A percentile compares a stretch with the other conserved stretches of the same genome.
Conservation (phyloP, 2,113 vertebrate species). For the Acrocephalus kingi region DNA sequence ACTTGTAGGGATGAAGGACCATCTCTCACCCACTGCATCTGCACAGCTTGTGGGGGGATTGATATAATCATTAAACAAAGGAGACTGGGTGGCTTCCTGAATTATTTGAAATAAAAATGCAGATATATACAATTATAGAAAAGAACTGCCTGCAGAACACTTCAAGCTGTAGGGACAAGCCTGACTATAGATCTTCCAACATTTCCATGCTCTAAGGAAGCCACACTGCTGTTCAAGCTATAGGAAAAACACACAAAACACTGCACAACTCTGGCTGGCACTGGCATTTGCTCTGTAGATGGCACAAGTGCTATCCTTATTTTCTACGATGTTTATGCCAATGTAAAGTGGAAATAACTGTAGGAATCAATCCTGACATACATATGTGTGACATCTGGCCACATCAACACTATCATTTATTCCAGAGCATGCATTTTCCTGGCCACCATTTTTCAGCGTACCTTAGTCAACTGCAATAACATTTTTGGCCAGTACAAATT, state of each 20-base stretch:
- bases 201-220: not conserved
- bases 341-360: not conserved
- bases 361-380: not conserved
- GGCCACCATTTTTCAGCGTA: not conserved
- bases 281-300: not conserved
- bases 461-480: not conserved
- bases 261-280: not conserved
- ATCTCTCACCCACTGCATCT: not conserved
- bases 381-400: not conserved
- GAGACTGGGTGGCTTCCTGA: not conserved
- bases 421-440: conserved; percentile 12
- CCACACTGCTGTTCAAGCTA: not conserved
- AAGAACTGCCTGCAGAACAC: not conserved
- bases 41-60: not conserved
- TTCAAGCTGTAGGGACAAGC: not conserved
- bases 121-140: not conserved
- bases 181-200: not conserved
- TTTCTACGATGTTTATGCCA: not conserved
- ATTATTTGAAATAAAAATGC: not conserved
- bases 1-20: not conserved
- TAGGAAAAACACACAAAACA: not conserved
- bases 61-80: not conserved
- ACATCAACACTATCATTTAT: not conserved
- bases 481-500: not conserved
- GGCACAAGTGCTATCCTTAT: not conserved